Conservation (phyloP, 2,888 invertebrate species). For the Tiliacea aurago region DNA sequence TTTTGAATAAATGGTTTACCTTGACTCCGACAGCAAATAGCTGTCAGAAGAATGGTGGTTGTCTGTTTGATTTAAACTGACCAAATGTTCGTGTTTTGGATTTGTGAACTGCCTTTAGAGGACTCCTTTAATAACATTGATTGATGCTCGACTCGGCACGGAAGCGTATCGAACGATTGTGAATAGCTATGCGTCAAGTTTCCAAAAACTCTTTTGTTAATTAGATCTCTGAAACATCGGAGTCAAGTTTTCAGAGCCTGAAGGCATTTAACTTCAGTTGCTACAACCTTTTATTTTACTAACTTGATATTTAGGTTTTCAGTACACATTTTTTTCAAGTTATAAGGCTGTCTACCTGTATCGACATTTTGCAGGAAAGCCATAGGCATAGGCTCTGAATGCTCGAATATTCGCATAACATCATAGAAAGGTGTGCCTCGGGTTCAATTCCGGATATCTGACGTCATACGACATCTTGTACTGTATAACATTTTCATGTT, state of each 20-base stretch:
- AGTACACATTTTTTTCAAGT: slow-evolving; percentile 1
- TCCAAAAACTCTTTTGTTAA: slow-evolving; percentile 11
- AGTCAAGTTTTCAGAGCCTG: neutral
- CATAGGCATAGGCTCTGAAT: neutral
- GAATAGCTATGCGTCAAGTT: too few relatives aligned
- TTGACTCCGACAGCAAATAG: too few relatives aligned
- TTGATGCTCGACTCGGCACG: too few relatives aligned
- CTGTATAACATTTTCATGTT: slow-evolving; percentile 43
- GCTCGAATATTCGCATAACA: slow-evolving; percentile 8
- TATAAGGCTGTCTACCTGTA: slow-evolving; percentile 5
- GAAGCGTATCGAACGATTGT: too few relatives aligned
- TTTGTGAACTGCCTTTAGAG: too few relatives aligned
- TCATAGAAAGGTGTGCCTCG: slow-evolving; percentile 43
- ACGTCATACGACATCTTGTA: slow-evolving; percentile 35
- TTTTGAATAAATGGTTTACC: too few relatives aligned
- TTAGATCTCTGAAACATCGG: neutral
- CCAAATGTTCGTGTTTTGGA: too few relatives aligned
- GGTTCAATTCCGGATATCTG: slow-evolving; percentile 39
- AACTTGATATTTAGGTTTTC: neutral
- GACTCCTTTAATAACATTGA: too few relatives aligned
- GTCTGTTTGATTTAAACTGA: too few relatives aligned
- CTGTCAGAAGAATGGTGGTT: too few relatives aligned
- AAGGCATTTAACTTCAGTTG: neutral
- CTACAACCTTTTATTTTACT: neutral
- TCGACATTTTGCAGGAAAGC: slow-evolving; percentile 16